Conservation (phyloP, 2,888 invertebrate genomes). For the Caenorhabditis parvicauda region DNA sequence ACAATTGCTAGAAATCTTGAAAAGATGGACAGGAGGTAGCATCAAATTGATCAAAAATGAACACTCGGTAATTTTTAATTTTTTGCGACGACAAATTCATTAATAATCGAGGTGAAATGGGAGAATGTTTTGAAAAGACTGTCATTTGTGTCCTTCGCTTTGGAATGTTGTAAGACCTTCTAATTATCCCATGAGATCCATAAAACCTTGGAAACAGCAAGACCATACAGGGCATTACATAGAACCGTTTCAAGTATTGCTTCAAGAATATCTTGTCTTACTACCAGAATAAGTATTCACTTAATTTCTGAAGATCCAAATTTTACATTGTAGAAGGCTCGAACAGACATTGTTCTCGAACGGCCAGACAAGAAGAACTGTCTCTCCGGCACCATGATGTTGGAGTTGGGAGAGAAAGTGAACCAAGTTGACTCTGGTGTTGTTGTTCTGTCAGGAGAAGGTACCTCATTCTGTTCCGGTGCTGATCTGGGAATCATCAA, state of each 20-base stretch:
- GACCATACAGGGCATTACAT: too few relatives aligned
- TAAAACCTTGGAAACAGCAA: too few relatives aligned
- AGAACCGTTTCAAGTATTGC: too few relatives aligned
- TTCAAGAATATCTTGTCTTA: too few relatives aligned
- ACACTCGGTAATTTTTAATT: background rate
- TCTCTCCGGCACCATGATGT: constrained; percentile 34
- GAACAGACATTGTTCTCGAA: constrained; percentile 26
- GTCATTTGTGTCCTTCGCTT: too few relatives aligned
- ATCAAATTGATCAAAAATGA: constrained; percentile 11
- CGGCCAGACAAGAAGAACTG: constrained; percentile 38
- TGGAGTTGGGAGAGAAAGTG: constrained; percentile 18
- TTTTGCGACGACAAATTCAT: background rate
- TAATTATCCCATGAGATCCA: too few relatives aligned
- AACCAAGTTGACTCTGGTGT: constrained; percentile 7
- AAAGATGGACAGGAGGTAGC: constrained; percentile 16
- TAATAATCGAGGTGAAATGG: too few relatives aligned
- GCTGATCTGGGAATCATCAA: constrained; percentile 37
- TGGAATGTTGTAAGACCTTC: too few relatives aligned
- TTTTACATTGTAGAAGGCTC: background rate
- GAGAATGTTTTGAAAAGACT: too few relatives aligned
- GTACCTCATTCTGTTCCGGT: constrained; percentile 35
- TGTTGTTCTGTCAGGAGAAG: constrained; percentile 27
- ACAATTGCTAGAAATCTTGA: constrained; percentile 7
- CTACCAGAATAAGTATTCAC: too few relatives aligned
- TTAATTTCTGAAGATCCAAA: too few relatives aligned